phyloP scores from a whole-genome alignment of 2,888 invertebrate species.

The Aplocera efformata region DNA sequence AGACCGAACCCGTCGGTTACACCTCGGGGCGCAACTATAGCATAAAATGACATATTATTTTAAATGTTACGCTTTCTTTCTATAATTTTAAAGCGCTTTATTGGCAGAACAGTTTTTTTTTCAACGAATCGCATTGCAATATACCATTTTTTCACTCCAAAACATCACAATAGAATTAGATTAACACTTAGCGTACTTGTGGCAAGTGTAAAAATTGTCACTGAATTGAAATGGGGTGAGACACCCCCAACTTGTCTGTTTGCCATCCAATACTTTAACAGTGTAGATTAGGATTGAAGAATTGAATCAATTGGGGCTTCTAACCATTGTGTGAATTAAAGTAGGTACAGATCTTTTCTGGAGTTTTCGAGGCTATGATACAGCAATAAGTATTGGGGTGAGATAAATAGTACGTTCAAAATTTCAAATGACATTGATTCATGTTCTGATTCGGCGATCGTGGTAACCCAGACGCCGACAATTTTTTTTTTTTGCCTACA shows the following conservation, averaged over 20 bases:
- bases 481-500: no score
- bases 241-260: constrained; percentile 17
- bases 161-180: constrained; percentile 59
- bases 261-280: constrained; percentile 17
- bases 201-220: constrained; percentile 54
- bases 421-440: no score
- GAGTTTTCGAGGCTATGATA: no score
- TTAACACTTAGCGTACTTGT: constrained; percentile 58
- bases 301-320: constrained; percentile 3
- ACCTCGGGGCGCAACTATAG: no score
- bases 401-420: no score
- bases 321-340: neutral
- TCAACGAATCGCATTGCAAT: constrained; percentile 42
- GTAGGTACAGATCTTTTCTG: no score
- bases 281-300: constrained; percentile 12
- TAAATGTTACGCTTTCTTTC: no score
- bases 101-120: constrained; percentile 18
- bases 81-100: constrained; percentile 28
- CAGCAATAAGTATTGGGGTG: no score
- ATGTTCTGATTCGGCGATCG: no score
- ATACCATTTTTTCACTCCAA: constrained; percentile 63
- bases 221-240: constrained; percentile 41
- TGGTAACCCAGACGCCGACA: no score
- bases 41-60: no score
- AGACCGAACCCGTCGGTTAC: no score